Conservation (phyloP, 2,113 vertebrate genomes). For the Stegastes partitus region DNA sequence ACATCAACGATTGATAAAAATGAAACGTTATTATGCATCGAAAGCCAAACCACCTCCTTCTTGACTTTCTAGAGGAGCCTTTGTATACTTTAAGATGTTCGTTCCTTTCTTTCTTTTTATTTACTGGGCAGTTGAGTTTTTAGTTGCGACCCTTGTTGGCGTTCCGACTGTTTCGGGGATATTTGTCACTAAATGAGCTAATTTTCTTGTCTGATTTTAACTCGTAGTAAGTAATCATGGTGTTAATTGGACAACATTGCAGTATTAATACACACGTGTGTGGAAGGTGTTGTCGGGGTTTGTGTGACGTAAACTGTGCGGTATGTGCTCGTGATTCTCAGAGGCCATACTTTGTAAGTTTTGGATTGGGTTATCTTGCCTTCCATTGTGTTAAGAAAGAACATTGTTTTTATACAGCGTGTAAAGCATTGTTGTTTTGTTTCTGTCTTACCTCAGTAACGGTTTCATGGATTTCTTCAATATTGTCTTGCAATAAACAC, state of each 20-base stretch:
- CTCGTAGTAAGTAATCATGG: constrained; percentile 25
- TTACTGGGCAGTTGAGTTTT: constrained; percentile 25
- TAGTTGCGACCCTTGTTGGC: constrained; percentile 14
- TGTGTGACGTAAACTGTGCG: constrained; percentile 47
- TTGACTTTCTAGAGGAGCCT: constrained; percentile 31
- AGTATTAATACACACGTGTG: constrained; percentile 71
- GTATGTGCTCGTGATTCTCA: constrained; percentile 56
- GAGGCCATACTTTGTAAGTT: constrained; percentile 39
- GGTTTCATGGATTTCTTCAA: constrained; percentile 59
- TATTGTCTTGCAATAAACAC: constrained; percentile 80
- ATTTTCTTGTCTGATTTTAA: constrained; percentile 45
- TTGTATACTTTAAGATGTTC: constrained; percentile 33
- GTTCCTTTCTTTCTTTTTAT: constrained; percentile 15
- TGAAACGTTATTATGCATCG: background rate
- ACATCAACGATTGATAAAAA: constrained; percentile 10
- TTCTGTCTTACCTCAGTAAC: constrained; percentile 52
- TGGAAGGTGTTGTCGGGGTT: constrained; percentile 52
- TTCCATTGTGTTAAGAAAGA: constrained; percentile 37
- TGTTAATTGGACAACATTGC: constrained; percentile 38
- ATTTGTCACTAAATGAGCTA: constrained; percentile 32
- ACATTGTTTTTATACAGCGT: constrained; percentile 70
- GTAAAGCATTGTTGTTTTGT: constrained; percentile 42
- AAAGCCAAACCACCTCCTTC: constrained; percentile 47
- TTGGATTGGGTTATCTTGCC: constrained; percentile 48
- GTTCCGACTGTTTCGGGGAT: constrained; percentile 27